Evolutionary conservation across 2,888 invertebrate species (phyloP), one percentile per base, ranked within the genome.

Genomic region (Drosophila longiperda): DNA sequence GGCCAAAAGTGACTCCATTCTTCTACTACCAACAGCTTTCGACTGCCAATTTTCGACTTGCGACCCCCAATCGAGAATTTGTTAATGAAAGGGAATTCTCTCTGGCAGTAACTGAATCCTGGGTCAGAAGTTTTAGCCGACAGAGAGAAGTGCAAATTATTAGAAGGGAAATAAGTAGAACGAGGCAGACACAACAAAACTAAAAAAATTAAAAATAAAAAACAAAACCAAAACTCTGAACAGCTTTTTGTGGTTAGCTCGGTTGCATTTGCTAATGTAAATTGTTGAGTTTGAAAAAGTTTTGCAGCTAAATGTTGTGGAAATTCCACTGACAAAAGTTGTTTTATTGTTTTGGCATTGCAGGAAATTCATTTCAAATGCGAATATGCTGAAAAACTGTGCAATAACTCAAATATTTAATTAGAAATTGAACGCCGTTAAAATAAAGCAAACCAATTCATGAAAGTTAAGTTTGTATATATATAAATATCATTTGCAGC

Each of bases 101-200:
- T 38, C 75, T 80, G 86, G 80, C 78, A 78, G 83, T 80, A 83
- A 73, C 73, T 73, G 70, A 86, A 64, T 69, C 70, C 82, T 33
- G 70, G 45, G 29, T 57, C 71, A 29, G 60, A 26, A 72, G 75
- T 61, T 61, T 15, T 53, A 26, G 20, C 59, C 33, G 55, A 66
- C 71, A 80, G 69, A 85, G 69, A 85, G 85, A 85, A 83, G 83
- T 83, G 83, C 74, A 83, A 83, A 83, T 88, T 88, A 83, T 80
- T 83, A 75, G 82, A 68, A 52, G 72, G 66, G 66, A 73, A 86
- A 86, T 84, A 78, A 88, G 65, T 75, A 65, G 55, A 79, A 64
- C 58, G 55, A 59, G 49, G 29, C 36, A 45, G 60, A 57, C 52
- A 59, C 36, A 38, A 52, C 17, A 32, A 20, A 29, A 29, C 29